Conservation (phyloP, 2,797 vertebrate species). For the Lagocephalus sceleratus region DNA sequence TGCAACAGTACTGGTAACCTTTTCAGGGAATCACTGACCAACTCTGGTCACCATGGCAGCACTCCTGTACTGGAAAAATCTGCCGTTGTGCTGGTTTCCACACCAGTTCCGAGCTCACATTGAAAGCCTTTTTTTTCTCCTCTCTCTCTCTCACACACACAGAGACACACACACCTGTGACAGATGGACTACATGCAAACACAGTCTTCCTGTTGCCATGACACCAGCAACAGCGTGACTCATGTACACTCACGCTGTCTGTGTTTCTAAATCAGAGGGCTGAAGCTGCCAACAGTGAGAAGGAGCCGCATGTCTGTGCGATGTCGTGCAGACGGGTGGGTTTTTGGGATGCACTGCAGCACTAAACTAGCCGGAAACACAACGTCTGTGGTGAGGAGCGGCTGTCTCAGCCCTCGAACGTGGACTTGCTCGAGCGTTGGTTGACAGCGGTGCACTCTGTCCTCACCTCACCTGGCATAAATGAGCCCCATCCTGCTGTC, state of each 20-base stretch:
- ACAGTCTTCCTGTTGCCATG: slow-evolving; percentile 60
- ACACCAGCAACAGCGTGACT: slow-evolving; percentile 49
- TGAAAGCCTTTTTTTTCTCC: slow-evolving; percentile 2
- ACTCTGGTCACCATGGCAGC: too few relatives aligned
- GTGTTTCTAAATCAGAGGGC: slow-evolving; percentile 3
- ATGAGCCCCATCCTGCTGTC: too few relatives aligned
- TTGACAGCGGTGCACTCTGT: not conserved
- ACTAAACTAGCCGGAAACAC: not conserved
- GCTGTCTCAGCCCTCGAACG: not conserved
- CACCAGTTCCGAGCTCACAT: too few relatives aligned
- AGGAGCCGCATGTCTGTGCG: slow-evolving; percentile 2
- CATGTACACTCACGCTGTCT: slow-evolving; percentile 18
- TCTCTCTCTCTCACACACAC: slow-evolving; percentile 25
- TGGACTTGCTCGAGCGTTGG: not conserved
- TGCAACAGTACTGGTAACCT: too few relatives aligned
- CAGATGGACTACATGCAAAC: slow-evolving; percentile 60
- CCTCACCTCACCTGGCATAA: not conserved
- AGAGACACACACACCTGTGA: slow-evolving; percentile 43
- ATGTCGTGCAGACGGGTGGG: slow-evolving; percentile 1
- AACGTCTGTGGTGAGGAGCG: not conserved
- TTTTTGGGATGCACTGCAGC: too few relatives aligned
- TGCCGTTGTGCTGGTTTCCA: too few relatives aligned
- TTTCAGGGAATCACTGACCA: too few relatives aligned
- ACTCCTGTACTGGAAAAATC: too few relatives aligned
- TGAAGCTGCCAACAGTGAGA: not conserved